A percentile compares a stretch with the other conserved stretches of the same genome.
phyloP scores from a whole-genome alignment of 2,113 vertebrate species.

The Malurus alboscapulatus region DNA sequence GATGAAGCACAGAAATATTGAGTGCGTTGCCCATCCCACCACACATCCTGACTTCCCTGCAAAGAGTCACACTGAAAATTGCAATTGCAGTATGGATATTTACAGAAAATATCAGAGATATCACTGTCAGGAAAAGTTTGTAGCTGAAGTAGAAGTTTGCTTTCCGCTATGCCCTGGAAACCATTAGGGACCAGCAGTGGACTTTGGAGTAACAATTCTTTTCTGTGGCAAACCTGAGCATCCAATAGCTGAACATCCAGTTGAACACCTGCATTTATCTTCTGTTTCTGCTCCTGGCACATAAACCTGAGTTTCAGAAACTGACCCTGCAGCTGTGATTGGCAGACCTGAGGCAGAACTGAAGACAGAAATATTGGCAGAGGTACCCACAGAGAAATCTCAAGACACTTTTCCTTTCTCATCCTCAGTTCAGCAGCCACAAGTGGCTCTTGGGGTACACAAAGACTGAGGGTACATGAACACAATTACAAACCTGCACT shows the following conservation, averaged over 20 bases:
- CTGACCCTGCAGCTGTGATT: neutral
- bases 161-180: neutral
- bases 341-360: neutral
- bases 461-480: neutral
- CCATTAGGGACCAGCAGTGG: neutral
- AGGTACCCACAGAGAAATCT: neutral
- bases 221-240: neutral
- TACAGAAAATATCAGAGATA: neutral
- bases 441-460: neutral
- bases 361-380: neutral
- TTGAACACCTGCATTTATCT: neutral
- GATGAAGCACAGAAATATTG: accelerated
- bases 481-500: accelerated
- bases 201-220: neutral
- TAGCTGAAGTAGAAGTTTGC: neutral
- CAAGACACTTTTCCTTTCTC: neutral
- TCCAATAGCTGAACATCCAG: neutral
- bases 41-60: accelerated
- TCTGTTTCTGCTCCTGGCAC: neutral
- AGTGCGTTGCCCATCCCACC: neutral
- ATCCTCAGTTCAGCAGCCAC: neutral
- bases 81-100: neutral
- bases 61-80: neutral
- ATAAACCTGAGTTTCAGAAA: neutral
- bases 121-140: neutral